Evolutionary conservation across 2,888 invertebrate genomes (phyloP).

Genomic region (Diarsia brunnea): DNA sequence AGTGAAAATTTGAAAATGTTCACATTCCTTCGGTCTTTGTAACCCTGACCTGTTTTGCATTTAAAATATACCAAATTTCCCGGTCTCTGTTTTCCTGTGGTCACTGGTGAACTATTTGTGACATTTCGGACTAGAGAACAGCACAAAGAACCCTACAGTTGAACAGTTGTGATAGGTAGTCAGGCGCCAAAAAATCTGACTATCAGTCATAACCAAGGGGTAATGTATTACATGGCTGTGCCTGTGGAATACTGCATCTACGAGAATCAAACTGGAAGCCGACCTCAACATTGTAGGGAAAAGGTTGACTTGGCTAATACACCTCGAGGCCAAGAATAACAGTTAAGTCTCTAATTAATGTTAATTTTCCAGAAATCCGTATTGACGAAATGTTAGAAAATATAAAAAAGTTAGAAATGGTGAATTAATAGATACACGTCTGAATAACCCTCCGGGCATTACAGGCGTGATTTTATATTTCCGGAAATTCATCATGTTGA

Average conservation of each 20-base stretch:
- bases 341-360: background rate
- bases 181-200: background rate
- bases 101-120: background rate
- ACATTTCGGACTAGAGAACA: background rate
- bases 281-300: background rate
- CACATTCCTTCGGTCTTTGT: background rate
- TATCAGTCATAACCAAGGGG: background rate
- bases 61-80: background rate
- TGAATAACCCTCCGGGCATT: too few relatives aligned
- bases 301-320: background rate
- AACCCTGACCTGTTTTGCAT: background rate
- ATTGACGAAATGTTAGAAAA: too few relatives aligned
- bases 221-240: background rate
- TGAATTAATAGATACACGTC: too few relatives aligned
- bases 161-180: background rate
- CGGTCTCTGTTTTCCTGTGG: too few relatives aligned
- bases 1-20: background rate
- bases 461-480: too few relatives aligned
- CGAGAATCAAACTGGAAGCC: too few relatives aligned
- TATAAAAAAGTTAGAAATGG: too few relatives aligned
- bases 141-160: too few relatives aligned
- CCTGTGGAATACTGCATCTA: too few relatives aligned
- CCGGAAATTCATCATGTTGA: background rate
- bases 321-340: background rate
- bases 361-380: background rate